Conservation (phyloP, 2,888 invertebrate genomes). For the Drosophila sordidula region DNA sequence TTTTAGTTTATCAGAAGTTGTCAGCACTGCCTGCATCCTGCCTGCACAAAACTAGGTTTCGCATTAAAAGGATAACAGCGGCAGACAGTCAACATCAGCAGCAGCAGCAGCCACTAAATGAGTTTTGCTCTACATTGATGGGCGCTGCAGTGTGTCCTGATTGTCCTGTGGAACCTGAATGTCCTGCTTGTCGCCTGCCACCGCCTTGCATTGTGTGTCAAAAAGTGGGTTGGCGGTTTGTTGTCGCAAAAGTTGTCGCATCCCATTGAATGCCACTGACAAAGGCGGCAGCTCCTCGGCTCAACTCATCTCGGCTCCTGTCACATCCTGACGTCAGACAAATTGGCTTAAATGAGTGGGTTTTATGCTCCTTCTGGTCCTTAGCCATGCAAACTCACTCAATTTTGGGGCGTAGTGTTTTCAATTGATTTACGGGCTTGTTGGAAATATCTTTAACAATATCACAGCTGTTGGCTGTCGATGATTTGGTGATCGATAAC, state of each 20-base stretch:
- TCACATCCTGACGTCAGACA: constrained; percentile 56
- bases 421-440: constrained; percentile 35
- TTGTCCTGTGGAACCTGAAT: constrained; percentile 27
- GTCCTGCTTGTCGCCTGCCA: constrained; percentile 14
- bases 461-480: constrained; percentile 41
- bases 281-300: constrained; percentile 37
- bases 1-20: neutral
- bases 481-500: constrained; percentile 5
- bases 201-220: constrained; percentile 48
- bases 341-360: constrained; percentile 69
- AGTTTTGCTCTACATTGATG: constrained; percentile 75
- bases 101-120: constrained; percentile 60
- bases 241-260: constrained; percentile 67
- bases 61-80: constrained; percentile 67
- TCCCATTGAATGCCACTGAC: constrained; percentile 57
- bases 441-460: constrained; percentile 8
- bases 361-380: constrained; percentile 28
- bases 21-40: constrained; percentile 1
- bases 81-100: constrained; percentile 57
- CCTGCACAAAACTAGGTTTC: constrained; percentile 49
- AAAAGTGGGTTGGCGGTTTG: constrained; percentile 76
- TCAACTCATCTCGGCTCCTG: constrained; percentile 20
- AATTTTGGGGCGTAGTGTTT: constrained; percentile 14
- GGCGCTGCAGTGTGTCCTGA: constrained; percentile 33
- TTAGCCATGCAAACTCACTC: constrained; percentile 36